Percentiles rank a stretch among this genome's conserved stretches.
phyloP scores from a whole-genome alignment of 2,113 vertebrate species.

The Corythornis cristatus region DNA sequence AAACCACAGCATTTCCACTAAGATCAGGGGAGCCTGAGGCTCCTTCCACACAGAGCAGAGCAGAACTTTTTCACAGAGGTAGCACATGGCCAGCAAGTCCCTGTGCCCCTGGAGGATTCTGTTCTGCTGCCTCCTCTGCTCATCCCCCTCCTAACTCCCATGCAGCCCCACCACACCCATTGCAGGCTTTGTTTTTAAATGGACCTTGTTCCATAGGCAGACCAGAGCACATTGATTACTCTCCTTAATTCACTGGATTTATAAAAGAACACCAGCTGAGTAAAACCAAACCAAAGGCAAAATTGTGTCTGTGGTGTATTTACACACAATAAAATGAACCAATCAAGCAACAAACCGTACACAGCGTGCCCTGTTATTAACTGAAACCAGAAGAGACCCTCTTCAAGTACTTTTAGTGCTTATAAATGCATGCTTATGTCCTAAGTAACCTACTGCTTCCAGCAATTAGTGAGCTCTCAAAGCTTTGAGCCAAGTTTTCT shows the following conservation, averaged over 20 bases:
- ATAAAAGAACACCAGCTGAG: background rate
- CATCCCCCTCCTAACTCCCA: background rate
- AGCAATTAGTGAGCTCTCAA: background rate
- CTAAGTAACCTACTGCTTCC: background rate
- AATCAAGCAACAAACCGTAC: background rate
- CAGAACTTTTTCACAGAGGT: background rate
- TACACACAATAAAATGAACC: conserved; percentile 34
- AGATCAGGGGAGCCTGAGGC: background rate
- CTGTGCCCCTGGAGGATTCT: background rate
- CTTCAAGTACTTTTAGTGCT: background rate
- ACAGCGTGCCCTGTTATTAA: background rate
- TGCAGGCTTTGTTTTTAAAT: background rate
- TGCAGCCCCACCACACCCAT: background rate
- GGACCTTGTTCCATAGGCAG: background rate
- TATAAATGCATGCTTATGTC: background rate
- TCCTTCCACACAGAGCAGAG: background rate
- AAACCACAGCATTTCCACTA: background rate
- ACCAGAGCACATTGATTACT: background rate
- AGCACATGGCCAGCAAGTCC: background rate
- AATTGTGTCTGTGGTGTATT: background rate
- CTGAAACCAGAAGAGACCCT: conserved; percentile 1
- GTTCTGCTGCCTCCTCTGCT: background rate
- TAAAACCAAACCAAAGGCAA: background rate
- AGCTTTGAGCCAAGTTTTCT: background rate
- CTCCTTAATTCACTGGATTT: background rate